Percentiles rank a stretch among this genome's conserved stretches.
These are phyloP conservation scores for Callorhinus ursinus DNA, from an alignment of 2,113 vertebrate genomes.

Conservation along the genomic window DNA sequence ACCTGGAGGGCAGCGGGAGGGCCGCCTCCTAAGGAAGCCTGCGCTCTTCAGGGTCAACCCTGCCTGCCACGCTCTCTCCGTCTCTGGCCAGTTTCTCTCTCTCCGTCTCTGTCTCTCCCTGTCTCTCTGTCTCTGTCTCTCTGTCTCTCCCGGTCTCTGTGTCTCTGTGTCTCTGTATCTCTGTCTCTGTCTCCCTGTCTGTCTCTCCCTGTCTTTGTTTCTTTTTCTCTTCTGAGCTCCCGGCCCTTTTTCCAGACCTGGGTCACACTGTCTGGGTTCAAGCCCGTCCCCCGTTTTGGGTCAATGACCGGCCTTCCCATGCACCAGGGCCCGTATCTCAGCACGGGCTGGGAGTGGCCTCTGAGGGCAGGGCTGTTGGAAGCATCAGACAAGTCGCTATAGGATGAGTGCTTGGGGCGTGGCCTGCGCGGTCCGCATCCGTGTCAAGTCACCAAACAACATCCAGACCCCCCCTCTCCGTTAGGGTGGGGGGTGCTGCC, in stretches of 20 bases:
- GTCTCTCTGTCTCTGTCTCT: background rate
- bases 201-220: no score
- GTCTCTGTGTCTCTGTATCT: background rate
- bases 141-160: background rate
- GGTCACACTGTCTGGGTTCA: background rate
- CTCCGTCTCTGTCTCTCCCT: background rate
- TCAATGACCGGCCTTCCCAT: no score
- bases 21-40: background rate
- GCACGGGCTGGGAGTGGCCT: background rate
- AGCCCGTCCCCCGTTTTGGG: background rate
- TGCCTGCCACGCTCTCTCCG: background rate
- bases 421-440: background rate
- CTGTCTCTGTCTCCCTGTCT: background rate
- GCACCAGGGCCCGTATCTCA: background rate
- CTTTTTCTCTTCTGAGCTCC: background rate
- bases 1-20: fast-evolving
- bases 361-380: background rate
- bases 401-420: background rate
- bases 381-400: fast-evolving
- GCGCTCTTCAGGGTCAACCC: background rate
- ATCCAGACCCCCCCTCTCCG: fast-evolving
- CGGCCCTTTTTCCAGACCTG: background rate
- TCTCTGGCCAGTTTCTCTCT: background rate
- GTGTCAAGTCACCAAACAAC: background rate
- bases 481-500: fast-evolving